Evolutionary conservation across 1,140 invertebrate species (phyloP), one percentile per base, ranked within the genome.

Genomic region (Zaprionus gabonicus): DNA sequence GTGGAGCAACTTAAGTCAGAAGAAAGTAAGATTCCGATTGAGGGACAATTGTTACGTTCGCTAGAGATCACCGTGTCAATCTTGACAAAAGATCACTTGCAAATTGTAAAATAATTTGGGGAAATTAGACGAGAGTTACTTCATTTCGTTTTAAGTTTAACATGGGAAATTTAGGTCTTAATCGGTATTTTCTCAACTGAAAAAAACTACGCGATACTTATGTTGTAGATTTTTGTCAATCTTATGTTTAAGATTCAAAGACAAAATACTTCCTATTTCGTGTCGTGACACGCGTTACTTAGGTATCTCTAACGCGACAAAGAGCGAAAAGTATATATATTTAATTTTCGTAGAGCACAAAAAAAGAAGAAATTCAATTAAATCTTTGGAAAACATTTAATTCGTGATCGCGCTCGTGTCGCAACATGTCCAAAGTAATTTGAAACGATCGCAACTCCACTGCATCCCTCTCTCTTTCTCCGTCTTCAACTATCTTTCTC

Each of bases 21-120:
- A 74, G 72, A 75, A 70, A 75, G 72, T 64, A 38, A 64, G 72
- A 75, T 75, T 36, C 6, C 17, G 67, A 75, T 70, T 64, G 70
- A 41, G 20, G 15, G 25, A 74, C 67, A 70, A 70, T 46, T 38
- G 59, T 7, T 9, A 2, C 12, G 27, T 34, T 66, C 51, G 20
- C 55, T 56, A n/a, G 20, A 36, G 20, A 49, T 20, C 28, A 53
- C 62, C 62, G 49, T 64, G 28, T 53, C 62, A 53, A 64, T 64
- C 15, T 64, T 1, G 23, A 20, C 20, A 20, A 49, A 51, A 23
- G 23, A 12, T 25, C 46, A 56, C 27, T n/a, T 56, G 27, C 25
- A 31, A 56, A 31, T 56, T 31, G 27, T n/a, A 28, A 56, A 6
- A 56, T 28, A 56, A 56, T 17, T 17, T 51, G n/a, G 4, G 17